Conservation (phyloP, 1,140 invertebrate species). For the Aradophagus sp. region DNA sequence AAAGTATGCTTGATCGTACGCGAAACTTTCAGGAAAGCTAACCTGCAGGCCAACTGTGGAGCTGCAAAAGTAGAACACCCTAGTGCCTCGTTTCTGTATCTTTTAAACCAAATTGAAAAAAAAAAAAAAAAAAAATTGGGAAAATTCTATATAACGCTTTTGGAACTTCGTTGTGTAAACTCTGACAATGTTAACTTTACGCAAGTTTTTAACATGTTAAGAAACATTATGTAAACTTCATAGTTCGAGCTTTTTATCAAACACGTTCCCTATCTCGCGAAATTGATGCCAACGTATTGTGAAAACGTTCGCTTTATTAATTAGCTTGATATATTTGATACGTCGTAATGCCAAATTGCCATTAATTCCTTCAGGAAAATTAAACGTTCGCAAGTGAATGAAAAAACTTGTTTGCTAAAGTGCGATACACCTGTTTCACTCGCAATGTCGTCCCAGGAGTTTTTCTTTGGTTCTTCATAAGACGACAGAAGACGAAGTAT, state of each 20-base stretch:
- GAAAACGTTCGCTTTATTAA: slow-evolving; percentile 5
- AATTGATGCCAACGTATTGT: no score
- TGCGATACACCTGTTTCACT: slow-evolving; percentile 50
- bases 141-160: slow-evolving; percentile 18
- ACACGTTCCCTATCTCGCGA: no score
- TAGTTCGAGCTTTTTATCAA: no score
- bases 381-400: slow-evolving; percentile 18
- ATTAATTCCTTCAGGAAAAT: slow-evolving; percentile 10
- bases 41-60: slow-evolving; percentile 17
- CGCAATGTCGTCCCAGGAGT: slow-evolving; percentile 24
- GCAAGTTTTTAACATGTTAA: no score
- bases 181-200: no score
- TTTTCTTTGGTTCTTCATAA: slow-evolving; percentile 38
- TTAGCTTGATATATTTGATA: no score
- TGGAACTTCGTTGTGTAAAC: slow-evolving; percentile 31
- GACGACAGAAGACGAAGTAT: slow-evolving; percentile 46
- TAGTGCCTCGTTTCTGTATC: slow-evolving; percentile 48
- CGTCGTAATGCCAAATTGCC: no score
- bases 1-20: slow-evolving; percentile 24
- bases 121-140: slow-evolving; percentile 7
- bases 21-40: slow-evolving; percentile 37
- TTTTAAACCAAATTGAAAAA: slow-evolving; percentile 35
- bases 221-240: no score
- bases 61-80: slow-evolving; percentile 30
- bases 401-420: slow-evolving; percentile 49